phyloP scores from a whole-genome alignment of 2,888 invertebrate genomes.

The Theristus sp. region DNA sequence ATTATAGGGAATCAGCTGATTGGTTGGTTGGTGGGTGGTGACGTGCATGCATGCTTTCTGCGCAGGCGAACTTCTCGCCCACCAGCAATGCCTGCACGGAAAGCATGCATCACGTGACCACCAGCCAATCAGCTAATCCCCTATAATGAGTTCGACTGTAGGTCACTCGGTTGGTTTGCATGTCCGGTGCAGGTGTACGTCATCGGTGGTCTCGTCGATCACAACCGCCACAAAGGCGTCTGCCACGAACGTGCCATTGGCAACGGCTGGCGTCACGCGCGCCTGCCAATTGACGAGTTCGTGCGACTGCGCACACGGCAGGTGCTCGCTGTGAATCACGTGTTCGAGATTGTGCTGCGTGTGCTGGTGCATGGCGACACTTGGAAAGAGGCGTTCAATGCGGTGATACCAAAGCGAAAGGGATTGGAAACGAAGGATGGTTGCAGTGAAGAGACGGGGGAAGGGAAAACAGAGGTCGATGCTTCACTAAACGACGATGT shows the following conservation, averaged over 20 bases:
- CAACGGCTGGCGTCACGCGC: constrained; percentile 34
- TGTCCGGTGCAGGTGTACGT: constrained; percentile 70
- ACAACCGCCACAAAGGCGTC: constrained; percentile 66
- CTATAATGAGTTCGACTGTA: too few relatives aligned
- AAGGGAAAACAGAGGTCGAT: neutral
- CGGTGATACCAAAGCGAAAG: constrained; percentile 31
- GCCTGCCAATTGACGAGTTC: constrained; percentile 69
- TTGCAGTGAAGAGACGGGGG: too few relatives aligned
- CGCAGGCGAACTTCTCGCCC: too few relatives aligned
- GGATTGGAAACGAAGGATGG: constrained; percentile 38
- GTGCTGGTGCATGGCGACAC: constrained; percentile 30
- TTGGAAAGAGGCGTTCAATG: constrained; percentile 33
- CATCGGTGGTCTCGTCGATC: constrained; percentile 92
- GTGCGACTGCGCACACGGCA: constrained; percentile 59
- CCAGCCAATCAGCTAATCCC: too few relatives aligned
- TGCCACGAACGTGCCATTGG: constrained; percentile 62
- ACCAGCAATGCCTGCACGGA: too few relatives aligned
- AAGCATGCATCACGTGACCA: too few relatives aligned
- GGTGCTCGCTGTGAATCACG: constrained; percentile 87
- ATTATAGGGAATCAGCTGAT: too few relatives aligned
- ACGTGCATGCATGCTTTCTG: too few relatives aligned
- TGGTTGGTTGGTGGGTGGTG: too few relatives aligned
- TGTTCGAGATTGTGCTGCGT: constrained; percentile 33
- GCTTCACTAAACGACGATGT: too few relatives aligned
- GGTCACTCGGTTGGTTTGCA: constrained; percentile 53